phyloP scores from a whole-genome alignment of 2,113 vertebrate genomes.

The Arothron firmamentum region DNA sequence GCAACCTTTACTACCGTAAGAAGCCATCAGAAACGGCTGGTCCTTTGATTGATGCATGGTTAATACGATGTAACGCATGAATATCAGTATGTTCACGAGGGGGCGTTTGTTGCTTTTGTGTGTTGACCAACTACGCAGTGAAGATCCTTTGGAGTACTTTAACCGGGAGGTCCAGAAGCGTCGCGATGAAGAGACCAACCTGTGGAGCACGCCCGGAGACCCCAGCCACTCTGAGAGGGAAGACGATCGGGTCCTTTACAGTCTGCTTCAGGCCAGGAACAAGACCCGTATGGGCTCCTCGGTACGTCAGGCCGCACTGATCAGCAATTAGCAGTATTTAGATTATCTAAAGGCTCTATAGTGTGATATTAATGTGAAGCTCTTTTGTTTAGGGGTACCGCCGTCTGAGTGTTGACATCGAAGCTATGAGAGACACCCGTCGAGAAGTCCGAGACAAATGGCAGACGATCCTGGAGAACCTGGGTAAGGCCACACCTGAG shows the following conservation, averaged over 20 bases:
- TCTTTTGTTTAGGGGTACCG: slow-evolving; percentile 73
- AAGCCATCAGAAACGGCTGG: background rate
- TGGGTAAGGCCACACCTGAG: slow-evolving; percentile 62
- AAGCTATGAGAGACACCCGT: slow-evolving; percentile 78
- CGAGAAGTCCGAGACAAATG: slow-evolving; percentile 80
- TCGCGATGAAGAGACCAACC: slow-evolving; percentile 79
- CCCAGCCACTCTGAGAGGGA: slow-evolving; percentile 76
- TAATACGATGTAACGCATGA: background rate
- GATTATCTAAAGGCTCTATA: background rate
- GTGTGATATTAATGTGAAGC: background rate
- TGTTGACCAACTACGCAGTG: slow-evolving; percentile 29
- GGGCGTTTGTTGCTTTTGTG: slow-evolving; percentile 15
- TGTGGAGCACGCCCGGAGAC: slow-evolving; percentile 81
- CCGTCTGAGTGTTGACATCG: slow-evolving; percentile 80
- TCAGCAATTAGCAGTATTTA: background rate
- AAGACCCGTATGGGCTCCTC: slow-evolving; percentile 75
- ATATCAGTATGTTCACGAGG: slow-evolving; percentile 3
- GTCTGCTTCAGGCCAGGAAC: slow-evolving; percentile 75
- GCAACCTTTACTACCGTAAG: slow-evolving; percentile 73
- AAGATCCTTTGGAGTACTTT: slow-evolving; percentile 79
- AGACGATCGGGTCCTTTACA: slow-evolving; percentile 76
- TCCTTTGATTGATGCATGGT: background rate
- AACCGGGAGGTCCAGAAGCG: slow-evolving; percentile 78
- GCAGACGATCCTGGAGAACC: slow-evolving; percentile 77
- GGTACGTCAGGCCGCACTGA: slow-evolving; percentile 43